These are phyloP conservation scores for Cuculus canorus DNA, from an alignment of 2,797 vertebrate species.

Conservation along the genomic window DNA sequence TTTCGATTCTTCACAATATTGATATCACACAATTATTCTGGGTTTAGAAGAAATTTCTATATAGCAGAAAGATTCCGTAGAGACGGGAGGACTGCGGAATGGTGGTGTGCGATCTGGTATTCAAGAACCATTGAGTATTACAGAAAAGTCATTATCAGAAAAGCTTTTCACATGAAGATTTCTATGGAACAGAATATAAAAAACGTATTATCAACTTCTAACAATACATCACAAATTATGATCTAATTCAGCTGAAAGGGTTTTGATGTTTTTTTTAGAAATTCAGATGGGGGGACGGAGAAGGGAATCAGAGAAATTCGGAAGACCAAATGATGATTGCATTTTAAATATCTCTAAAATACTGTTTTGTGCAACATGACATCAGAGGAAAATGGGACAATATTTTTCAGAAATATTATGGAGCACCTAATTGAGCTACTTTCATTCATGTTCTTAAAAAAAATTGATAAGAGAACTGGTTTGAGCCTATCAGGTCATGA, in stretches of 20 bases:
- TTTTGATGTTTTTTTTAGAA: background rate
- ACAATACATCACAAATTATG: background rate
- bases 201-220: background rate
- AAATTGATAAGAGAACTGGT: background rate
- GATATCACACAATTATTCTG: background rate
- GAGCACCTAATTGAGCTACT: background rate
- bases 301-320: background rate
- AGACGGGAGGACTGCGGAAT: background rate
- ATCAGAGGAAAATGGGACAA: background rate
- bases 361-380: background rate
- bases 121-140: background rate
- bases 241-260: background rate
- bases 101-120: background rate
- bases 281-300: background rate
- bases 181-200: background rate
- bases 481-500: background rate
- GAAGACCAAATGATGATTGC: background rate
- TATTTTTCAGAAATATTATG: background rate
- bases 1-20: background rate
- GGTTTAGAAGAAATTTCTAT: background rate
- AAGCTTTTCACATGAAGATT: background rate
- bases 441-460: background rate
- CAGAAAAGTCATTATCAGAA: background rate
- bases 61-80: background rate
- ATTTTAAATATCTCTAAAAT: background rate